Percentiles rank a stretch among this genome's conserved stretches.
phyloP scores from a whole-genome alignment of 2,888 invertebrate species.

The Lagria hirta region DNA sequence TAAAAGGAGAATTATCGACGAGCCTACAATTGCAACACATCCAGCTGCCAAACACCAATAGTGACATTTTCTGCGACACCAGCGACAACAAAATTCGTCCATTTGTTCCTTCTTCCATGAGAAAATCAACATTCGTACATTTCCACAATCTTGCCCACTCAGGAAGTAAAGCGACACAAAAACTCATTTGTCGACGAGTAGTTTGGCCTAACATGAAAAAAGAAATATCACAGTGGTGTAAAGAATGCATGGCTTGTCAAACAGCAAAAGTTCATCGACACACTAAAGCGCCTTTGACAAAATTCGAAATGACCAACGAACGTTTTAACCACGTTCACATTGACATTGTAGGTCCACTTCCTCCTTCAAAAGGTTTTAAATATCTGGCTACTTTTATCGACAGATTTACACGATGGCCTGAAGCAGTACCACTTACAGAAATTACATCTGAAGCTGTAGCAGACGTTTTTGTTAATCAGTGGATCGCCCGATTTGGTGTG shows the following conservation, averaged over 20 bases:
- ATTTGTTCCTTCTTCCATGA: too few relatives aligned
- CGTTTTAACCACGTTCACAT: constrained; percentile 43
- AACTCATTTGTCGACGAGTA: constrained; percentile 40
- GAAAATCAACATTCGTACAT: too few relatives aligned
- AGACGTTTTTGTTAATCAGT: constrained; percentile 41
- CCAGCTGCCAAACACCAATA: too few relatives aligned
- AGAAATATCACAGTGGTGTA: constrained; percentile 39
- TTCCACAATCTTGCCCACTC: constrained; percentile 40
- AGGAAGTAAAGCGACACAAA: constrained; percentile 32
- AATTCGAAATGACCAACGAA: constrained; percentile 31
- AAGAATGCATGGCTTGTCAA: constrained; percentile 43
- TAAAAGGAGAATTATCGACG: too few relatives aligned
- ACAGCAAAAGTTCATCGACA: constrained; percentile 42
- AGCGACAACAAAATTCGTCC: too few relatives aligned
- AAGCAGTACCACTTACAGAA: constrained; percentile 43
- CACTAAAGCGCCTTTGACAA: constrained; percentile 35
- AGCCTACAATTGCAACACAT: too few relatives aligned
- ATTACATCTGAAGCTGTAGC: constrained; percentile 48
- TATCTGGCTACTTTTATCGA: constrained; percentile 38
- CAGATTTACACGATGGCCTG: constrained; percentile 49
- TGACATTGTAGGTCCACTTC: constrained; percentile 38
- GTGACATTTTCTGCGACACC: too few relatives aligned
- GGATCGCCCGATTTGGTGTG: constrained; percentile 51
- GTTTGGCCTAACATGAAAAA: constrained; percentile 20
- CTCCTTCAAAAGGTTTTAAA: constrained; percentile 19